Percentiles rank a stretch among this genome's conserved stretches.
Conservation (phyloP, 92 coral and sea anemone species). For the Porites cylindrica region DNA sequence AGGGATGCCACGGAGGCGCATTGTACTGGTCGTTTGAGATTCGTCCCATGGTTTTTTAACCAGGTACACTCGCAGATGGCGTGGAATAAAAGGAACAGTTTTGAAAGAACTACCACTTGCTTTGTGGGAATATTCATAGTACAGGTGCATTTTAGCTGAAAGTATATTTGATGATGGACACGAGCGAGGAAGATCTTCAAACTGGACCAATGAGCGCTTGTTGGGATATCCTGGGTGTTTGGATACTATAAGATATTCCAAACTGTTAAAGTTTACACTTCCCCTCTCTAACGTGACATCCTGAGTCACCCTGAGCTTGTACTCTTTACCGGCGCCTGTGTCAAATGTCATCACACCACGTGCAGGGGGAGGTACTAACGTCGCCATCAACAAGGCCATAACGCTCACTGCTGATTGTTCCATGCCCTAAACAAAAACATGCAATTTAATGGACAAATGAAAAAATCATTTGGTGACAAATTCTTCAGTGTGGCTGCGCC, state of each 20-base stretch:
- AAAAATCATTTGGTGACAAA: too few relatives aligned
- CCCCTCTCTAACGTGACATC: conserved; percentile 42
- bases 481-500: too few relatives aligned
- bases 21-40: conserved; percentile 62
- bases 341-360: background rate
- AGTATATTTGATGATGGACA: conserved; percentile 36
- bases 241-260: conserved; percentile 52
- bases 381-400: too few relatives aligned
- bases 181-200: conserved; percentile 52
- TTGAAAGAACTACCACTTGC: conserved; percentile 37
- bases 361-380: background rate
- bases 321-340: background rate
- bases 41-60: conserved; percentile 78
- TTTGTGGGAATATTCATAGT: conserved; percentile 54
- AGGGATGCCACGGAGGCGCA: background rate
- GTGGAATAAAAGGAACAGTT: conserved; percentile 53
- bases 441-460: too few relatives aligned
- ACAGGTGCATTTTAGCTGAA: conserved; percentile 65
- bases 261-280: conserved; percentile 39
- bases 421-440: too few relatives aligned
- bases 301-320: background rate
- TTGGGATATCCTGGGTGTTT: conserved; percentile 70
- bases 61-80: conserved; percentile 58
- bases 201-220: conserved; percentile 65
- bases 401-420: too few relatives aligned